phyloP scores from a whole-genome alignment of 1,140 invertebrate genomes.

The Caerostris extrusa region DNA sequence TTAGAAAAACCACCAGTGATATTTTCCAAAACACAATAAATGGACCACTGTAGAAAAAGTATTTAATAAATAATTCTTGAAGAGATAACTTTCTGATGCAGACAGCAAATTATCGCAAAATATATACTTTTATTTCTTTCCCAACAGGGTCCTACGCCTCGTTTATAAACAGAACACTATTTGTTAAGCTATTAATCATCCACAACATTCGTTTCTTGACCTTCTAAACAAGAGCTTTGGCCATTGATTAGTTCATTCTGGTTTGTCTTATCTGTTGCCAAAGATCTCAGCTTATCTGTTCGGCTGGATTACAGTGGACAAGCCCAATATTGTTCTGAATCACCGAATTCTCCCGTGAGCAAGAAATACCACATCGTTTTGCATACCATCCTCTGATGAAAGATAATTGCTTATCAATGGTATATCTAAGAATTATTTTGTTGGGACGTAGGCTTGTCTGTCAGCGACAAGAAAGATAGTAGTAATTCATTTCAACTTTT shows the following conservation, averaged over 20 bases:
- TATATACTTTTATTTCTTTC: too few relatives aligned
- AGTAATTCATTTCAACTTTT: background rate
- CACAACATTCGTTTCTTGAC: background rate
- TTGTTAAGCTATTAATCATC: background rate
- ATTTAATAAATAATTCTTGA: too few relatives aligned
- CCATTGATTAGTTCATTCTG: too few relatives aligned
- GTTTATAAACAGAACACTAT: background rate
- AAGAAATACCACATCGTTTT: background rate
- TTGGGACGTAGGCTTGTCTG: background rate
- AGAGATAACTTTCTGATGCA: too few relatives aligned
- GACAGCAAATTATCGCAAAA: too few relatives aligned
- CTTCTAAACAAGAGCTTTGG: background rate
- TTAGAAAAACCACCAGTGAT: too few relatives aligned
- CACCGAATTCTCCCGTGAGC: background rate
- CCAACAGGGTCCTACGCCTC: background rate
- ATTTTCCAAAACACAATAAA: too few relatives aligned
- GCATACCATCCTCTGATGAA: background rate
- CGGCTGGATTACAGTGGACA: background rate
- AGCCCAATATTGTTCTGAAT: background rate
- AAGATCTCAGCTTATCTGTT: background rate
- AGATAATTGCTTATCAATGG: background rate
- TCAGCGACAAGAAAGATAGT: background rate
- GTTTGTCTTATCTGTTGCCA: background rate
- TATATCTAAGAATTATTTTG: background rate
- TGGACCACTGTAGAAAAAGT: too few relatives aligned